These are phyloP conservation scores for Liposcelis brunnea DNA, from an alignment of 2,888 invertebrate species.

Conservation along the genomic window DNA sequence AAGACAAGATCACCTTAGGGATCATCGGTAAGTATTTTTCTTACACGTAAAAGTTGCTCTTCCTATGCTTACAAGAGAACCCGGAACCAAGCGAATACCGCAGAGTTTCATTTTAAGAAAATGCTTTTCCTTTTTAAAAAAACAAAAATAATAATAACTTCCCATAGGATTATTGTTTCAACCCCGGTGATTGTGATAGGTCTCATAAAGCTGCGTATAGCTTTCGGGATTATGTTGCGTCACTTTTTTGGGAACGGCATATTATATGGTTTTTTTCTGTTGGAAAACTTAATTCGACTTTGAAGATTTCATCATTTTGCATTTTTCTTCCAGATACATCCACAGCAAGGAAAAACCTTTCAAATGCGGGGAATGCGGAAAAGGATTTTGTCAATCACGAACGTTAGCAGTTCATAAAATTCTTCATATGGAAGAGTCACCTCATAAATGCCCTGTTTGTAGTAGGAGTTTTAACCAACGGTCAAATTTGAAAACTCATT, in stretches of 20 bases:
- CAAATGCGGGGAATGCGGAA: constrained; percentile 91
- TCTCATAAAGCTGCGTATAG: too few relatives aligned
- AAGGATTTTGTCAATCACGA: constrained; percentile 94
- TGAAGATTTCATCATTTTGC: too few relatives aligned
- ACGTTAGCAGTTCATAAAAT: constrained; percentile 93
- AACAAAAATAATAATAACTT: too few relatives aligned
- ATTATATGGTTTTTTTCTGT: background rate
- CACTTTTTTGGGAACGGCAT: too few relatives aligned
- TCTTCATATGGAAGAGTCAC: constrained; percentile 85
- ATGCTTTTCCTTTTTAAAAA: too few relatives aligned
- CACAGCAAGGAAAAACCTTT: constrained; percentile 98
- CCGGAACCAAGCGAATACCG: too few relatives aligned
- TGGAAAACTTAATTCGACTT: too few relatives aligned
- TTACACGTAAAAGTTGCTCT: background rate
- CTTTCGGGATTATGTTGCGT: too few relatives aligned
- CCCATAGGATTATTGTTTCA: too few relatives aligned
- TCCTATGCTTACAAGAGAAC: too few relatives aligned
- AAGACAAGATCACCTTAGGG: constrained; percentile 82
- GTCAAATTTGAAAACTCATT: constrained; percentile 80
- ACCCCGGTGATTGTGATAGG: too few relatives aligned
- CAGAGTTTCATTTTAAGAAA: too few relatives aligned
- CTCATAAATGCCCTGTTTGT: constrained; percentile 86
- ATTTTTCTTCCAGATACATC: constrained; percentile 59
- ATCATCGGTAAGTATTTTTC: constrained; percentile 51
- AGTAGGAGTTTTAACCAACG: constrained; percentile 83